phyloP scores from a whole-genome alignment of 2,797 vertebrate genomes.

The Rallus crepitans region DNA sequence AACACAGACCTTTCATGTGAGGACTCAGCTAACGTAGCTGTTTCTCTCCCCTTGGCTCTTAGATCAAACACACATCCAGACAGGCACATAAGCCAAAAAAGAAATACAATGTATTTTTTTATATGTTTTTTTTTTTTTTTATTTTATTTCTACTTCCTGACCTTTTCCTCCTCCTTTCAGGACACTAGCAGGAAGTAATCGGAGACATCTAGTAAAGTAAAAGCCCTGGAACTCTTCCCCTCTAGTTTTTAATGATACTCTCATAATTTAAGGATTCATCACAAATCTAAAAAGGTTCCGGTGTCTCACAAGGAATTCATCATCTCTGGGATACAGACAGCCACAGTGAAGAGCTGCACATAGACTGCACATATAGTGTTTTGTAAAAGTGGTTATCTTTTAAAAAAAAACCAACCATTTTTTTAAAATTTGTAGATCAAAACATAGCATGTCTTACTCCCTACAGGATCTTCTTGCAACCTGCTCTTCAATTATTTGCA shows the following conservation, averaged over 20 bases:
- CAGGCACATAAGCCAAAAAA: slow-evolving; percentile 54
- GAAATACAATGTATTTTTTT: not conserved
- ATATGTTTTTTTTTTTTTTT: not conserved
- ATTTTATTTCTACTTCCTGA: not conserved
- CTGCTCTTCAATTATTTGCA: slow-evolving; percentile 54
- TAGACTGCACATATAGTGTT: slow-evolving; percentile 43
- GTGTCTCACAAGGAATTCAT: slow-evolving; percentile 14
- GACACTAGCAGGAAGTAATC: not conserved
- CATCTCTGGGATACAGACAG: slow-evolving; percentile 40
- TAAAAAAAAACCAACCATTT: not conserved
- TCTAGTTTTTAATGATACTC: not conserved
- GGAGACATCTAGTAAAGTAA: not conserved
- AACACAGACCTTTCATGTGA: slow-evolving; percentile 24
- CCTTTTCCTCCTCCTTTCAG: not conserved
- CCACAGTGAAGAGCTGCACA: slow-evolving; percentile 62
- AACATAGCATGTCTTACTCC: slow-evolving; percentile 40
- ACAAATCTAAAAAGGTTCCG: slow-evolving; percentile 35
- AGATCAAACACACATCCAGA: slow-evolving; percentile 18
- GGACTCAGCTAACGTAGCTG: not conserved
- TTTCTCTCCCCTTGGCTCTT: slow-evolving; percentile 33
- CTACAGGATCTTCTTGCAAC: slow-evolving; percentile 55
- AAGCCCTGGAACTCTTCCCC: not conserved
- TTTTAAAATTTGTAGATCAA: slow-evolving; percentile 38
- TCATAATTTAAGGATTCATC: slow-evolving; percentile 29
- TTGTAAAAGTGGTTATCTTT: slow-evolving; percentile 62